phyloP scores from a whole-genome alignment of 1,140 invertebrate genomes.

The Drosophila teissieri region DNA sequence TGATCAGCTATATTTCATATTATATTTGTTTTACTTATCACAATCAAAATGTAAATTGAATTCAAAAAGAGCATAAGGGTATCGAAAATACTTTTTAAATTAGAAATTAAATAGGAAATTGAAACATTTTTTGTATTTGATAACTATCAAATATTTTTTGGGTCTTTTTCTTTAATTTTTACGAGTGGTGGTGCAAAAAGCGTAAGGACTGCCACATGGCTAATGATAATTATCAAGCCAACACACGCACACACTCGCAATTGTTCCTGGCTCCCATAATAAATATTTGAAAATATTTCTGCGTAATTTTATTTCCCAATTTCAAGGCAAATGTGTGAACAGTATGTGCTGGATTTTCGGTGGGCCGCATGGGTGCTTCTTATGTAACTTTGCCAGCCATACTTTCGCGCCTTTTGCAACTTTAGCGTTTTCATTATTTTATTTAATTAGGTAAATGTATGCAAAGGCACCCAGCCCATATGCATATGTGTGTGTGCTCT shows the following conservation, averaged over 20 bases:
- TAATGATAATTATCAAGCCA: slow-evolving; percentile 75
- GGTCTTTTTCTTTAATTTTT: background rate
- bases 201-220: slow-evolving; percentile 49
- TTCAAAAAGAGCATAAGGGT: no score
- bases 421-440: slow-evolving; percentile 81
- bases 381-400: slow-evolving; percentile 39
- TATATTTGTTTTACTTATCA: no score
- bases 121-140: background rate
- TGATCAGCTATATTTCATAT: no score
- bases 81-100: background rate
- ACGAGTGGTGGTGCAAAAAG: slow-evolving; percentile 5
- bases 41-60: no score
- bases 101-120: background rate
- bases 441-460: slow-evolving; percentile 83
- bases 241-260: slow-evolving; percentile 23
- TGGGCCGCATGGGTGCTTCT: slow-evolving; percentile 12
- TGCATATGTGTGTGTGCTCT: background rate
- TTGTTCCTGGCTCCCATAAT: slow-evolving; percentile 23
- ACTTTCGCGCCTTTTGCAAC: slow-evolving; percentile 72
- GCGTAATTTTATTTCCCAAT: slow-evolving; percentile 66
- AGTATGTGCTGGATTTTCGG: slow-evolving; percentile 24
- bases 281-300: slow-evolving; percentile 72
- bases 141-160: background rate
- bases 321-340: slow-evolving; percentile 62
- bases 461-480: slow-evolving; percentile 57